Percentiles rank a stretch among this genome's conserved stretches.
These are phyloP conservation scores for Pogonomyrmex barbatus DNA, from an alignment of 1,140 invertebrate genomes.

Conservation along the genomic window DNA sequence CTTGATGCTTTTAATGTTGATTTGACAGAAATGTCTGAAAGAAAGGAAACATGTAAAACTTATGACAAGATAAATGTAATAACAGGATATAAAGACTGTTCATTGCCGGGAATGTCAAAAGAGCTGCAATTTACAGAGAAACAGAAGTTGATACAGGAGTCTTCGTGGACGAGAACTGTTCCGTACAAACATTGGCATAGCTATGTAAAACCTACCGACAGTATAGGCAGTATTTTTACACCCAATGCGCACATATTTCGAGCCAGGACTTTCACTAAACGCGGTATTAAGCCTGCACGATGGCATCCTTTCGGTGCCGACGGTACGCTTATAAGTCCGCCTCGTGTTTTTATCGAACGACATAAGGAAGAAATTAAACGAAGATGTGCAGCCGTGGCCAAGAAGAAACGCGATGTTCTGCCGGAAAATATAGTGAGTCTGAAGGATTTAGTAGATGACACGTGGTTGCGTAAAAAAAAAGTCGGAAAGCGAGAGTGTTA, in stretches of 20 bases:
- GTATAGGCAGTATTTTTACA: slow-evolving; percentile 88
- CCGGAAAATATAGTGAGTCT: slow-evolving; percentile 77
- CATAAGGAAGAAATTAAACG: slow-evolving; percentile 71
- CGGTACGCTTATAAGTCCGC: slow-evolving; percentile 85
- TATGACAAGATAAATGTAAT: not conserved
- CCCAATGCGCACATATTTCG: slow-evolving; percentile 86
- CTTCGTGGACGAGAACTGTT: slow-evolving; percentile 87
- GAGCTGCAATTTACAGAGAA: not conserved
- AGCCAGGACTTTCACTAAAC: slow-evolving; percentile 85
- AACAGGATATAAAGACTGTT: not conserved
- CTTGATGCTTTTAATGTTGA: not conserved
- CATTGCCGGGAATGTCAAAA: not conserved
- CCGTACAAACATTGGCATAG: slow-evolving; percentile 87
- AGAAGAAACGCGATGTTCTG: slow-evolving; percentile 37
- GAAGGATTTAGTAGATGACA: slow-evolving; percentile 72
- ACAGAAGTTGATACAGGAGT: slow-evolving; percentile 84
- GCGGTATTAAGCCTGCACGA: slow-evolving; percentile 76
- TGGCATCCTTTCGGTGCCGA: slow-evolving; percentile 80
- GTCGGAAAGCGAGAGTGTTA: slow-evolving; percentile 73
- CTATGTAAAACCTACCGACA: slow-evolving; percentile 89
- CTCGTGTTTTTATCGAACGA: slow-evolving; percentile 77
- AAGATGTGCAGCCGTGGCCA: not conserved
- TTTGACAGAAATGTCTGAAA: slow-evolving; percentile 37
- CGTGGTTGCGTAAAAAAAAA: slow-evolving; percentile 68
- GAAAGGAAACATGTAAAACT: not conserved